Percentiles rank a stretch among this genome's conserved stretches.
Conservation (phyloP, 2,797 vertebrate species). For the Gymnocypris eckloni region DNA sequence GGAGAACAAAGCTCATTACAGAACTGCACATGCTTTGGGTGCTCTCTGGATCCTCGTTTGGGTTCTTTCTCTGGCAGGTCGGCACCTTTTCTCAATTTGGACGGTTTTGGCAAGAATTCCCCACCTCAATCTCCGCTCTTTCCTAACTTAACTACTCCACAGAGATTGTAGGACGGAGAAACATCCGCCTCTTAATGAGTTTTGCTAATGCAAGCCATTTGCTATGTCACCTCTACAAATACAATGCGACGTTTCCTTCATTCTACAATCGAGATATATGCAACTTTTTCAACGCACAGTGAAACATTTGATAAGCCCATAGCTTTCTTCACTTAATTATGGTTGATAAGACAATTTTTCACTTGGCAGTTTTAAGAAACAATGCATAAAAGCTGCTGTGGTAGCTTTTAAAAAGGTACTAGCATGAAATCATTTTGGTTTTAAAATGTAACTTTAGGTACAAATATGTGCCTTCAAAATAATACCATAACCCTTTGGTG, state of each 20-base stretch:
- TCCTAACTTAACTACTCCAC: slow-evolving; percentile 77
- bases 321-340: neutral
- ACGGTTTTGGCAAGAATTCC: slow-evolving; percentile 77
- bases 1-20: slow-evolving; percentile 81
- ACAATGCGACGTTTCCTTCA: neutral
- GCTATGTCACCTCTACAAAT: slow-evolving; percentile 26
- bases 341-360: neutral
- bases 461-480: neutral
- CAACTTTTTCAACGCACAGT: neutral
- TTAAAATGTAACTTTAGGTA: too few relatives aligned
- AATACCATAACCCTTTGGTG: too few relatives aligned
- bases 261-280: neutral
- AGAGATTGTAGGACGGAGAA: slow-evolving; percentile 21
- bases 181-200: slow-evolving; percentile 54
- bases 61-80: slow-evolving; percentile 60
- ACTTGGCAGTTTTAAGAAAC: neutral
- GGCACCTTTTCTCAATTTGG: slow-evolving; percentile 80
- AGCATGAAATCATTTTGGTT: too few relatives aligned
- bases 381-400: neutral
- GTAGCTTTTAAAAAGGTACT: neutral
- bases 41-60: slow-evolving; percentile 54
- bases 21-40: slow-evolving; percentile 70
- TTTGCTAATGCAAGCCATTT: slow-evolving; percentile 44
- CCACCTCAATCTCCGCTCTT: slow-evolving; percentile 79
- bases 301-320: neutral